These are phyloP conservation scores for Fulmarus glacialis DNA, from an alignment of 2,113 vertebrate species.

Conservation along the genomic window DNA sequence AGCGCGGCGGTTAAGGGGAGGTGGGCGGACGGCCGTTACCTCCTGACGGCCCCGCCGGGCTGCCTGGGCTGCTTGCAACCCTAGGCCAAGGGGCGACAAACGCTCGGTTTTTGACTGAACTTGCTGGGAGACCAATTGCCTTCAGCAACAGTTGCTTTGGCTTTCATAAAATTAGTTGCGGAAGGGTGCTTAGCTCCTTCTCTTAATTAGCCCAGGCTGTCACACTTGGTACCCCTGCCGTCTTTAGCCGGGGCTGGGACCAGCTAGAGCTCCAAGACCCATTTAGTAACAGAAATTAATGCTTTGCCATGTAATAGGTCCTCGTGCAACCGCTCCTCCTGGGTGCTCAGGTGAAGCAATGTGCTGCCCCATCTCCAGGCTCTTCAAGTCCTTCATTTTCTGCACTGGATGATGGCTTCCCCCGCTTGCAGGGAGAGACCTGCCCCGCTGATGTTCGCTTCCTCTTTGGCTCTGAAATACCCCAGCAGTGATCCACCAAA, in stretches of 20 bases:
- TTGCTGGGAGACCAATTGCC: fast-evolving
- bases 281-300: background rate
- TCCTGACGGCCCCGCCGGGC: fast-evolving
- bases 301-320: fast-evolving
- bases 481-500: background rate
- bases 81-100: fast-evolving
- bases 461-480: background rate
- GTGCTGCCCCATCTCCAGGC: fast-evolving
- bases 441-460: fast-evolving
- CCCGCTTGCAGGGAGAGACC: fast-evolving
- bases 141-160: background rate
- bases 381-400: fast-evolving
- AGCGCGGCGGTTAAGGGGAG: fast-evolving
- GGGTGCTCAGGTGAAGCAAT: fast-evolving
- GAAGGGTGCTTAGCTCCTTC: background rate
- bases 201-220: background rate
- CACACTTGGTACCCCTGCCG: fast-evolving
- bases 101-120: no score
- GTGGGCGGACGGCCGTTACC: fast-evolving
- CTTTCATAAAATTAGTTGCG: background rate
- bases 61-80: fast-evolving
- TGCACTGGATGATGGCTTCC: fast-evolving
- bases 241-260: no score
- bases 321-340: fast-evolving
- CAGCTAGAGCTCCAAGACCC: background rate